Base-by-base conservation (phyloP, 2,888 invertebrate genomes). In the Rhingia campestris region DNA sequence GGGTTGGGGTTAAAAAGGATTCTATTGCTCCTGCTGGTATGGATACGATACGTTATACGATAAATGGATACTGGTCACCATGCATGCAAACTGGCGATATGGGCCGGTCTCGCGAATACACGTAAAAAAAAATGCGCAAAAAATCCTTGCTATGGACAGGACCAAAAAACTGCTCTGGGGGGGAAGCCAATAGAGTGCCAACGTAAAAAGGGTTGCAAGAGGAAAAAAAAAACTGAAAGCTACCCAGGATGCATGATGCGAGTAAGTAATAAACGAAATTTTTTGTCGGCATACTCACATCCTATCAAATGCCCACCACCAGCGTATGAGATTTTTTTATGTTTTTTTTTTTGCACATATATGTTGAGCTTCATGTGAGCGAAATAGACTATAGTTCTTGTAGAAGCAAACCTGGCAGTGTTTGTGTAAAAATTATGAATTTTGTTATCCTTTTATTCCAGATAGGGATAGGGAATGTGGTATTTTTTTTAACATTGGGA, bases 241-340 rank as follows among this genome's bases (percentile, higher is more conserved):
- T 66, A 74, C 79, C 74, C 70, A 84, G 79, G 75, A 79, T 84
- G 84, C 79, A 84, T 79, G 70, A 80, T 84, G 70, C 80, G 75
- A 84, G 82, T 82, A 82, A 82, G 82, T 74, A 82, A 82, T 77
- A 82, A 77, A 82, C 67, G 63, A 67, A 22, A 22, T 22, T 22
- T 59, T 73, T 82, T 82, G 77, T 82, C 56, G n/a, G 51, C 37
- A 37, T 32, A 9, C 73, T 56, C 54, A 67, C 54, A 59, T 72
- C 58, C 43, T 66, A 39, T 51, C 22, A 53, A 43, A 45, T 30
- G 45, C 49, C 45, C 53, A 70, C 43, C 51, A 39, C 54, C 70
- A 30, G 51, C 54, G 75, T 45, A 53, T 64, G 54, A 10, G 72
- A 54, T 59, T 59, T 47, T 67, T 64, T 70, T 72, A 64, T 73